Percentiles rank a stretch among this genome's conserved stretches.
These are phyloP conservation scores for Eilema caniola DNA, from an alignment of 2,888 invertebrate genomes.

Conservation along the genomic window DNA sequence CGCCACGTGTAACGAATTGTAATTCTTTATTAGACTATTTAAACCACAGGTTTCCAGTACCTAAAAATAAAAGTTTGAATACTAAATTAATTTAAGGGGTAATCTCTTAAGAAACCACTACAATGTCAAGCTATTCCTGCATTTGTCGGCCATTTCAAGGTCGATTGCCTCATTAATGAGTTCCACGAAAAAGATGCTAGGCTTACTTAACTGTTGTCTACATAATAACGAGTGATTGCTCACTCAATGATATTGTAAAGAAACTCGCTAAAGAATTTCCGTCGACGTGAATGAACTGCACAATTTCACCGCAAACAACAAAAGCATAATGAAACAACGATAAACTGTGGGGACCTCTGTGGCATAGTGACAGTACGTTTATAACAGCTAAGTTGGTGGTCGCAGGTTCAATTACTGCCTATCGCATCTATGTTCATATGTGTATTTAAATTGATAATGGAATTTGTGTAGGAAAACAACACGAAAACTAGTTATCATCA, in stretches of 20 bases:
- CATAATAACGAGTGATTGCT: neutral
- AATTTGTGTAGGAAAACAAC: too few species aligned
- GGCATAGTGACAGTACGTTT: neutral
- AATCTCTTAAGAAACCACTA: too few species aligned
- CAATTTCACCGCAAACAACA: neutral
- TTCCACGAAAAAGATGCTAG: neutral
- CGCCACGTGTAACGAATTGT: neutral
- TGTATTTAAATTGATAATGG: too few species aligned
- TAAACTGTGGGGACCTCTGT: neutral
- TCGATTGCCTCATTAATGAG: neutral
- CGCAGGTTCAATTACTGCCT: too few species aligned
- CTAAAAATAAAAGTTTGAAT: too few species aligned
- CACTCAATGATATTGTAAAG: conserved; percentile 1
- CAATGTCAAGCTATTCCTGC: neutral
- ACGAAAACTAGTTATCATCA: too few species aligned
- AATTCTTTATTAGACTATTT: neutral
- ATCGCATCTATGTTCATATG: too few species aligned
- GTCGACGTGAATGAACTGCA: conserved; percentile 1
- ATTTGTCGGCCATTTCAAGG: neutral
- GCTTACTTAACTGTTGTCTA: neutral
- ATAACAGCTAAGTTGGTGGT: too few species aligned
- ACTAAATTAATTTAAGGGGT: too few species aligned
- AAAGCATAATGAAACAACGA: neutral
- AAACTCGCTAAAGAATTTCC: neutral
- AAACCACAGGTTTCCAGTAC: too few species aligned